Conservation (phyloP, 2,113 vertebrate species). For the Dascyllus trimaculatus region DNA sequence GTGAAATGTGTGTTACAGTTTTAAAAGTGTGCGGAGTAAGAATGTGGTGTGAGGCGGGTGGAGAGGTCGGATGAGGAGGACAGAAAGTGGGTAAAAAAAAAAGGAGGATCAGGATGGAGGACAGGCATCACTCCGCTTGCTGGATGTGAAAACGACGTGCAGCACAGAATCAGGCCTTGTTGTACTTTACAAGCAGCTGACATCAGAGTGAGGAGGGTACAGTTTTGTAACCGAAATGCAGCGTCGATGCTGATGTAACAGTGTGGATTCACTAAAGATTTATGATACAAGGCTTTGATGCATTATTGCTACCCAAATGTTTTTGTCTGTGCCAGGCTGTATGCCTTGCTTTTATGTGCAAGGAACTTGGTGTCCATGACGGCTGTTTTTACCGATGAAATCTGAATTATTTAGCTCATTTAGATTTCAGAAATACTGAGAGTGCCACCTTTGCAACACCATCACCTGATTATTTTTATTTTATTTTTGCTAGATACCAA, state of each 20-base stretch:
- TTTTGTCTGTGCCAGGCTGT: too few species aligned
- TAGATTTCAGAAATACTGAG: too few species aligned
- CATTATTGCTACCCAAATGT: too few species aligned
- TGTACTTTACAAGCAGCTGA: neutral
- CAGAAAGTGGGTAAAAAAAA: neutral
- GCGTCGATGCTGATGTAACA: neutral
- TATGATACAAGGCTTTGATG: neutral
- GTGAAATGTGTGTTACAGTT: constrained; percentile 9
- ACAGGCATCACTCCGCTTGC: neutral
- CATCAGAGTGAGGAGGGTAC: neutral
- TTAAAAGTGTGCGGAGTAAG: neutral
- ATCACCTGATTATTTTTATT: too few species aligned
- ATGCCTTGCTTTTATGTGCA: too few species aligned
- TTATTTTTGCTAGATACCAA: too few species aligned
- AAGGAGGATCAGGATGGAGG: neutral
- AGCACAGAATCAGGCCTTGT: neutral
- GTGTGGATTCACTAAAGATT: neutral
- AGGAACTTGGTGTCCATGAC: too few species aligned
- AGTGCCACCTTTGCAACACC: too few species aligned
- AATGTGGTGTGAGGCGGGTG: neutral
- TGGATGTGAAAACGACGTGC: neutral
- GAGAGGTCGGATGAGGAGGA: neutral
- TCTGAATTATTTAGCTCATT: too few species aligned
- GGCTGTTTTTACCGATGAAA: too few species aligned
- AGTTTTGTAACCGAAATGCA: neutral